phyloP scores from a whole-genome alignment of 2,888 invertebrate species.

The Melikaiella ostensackeni region DNA sequence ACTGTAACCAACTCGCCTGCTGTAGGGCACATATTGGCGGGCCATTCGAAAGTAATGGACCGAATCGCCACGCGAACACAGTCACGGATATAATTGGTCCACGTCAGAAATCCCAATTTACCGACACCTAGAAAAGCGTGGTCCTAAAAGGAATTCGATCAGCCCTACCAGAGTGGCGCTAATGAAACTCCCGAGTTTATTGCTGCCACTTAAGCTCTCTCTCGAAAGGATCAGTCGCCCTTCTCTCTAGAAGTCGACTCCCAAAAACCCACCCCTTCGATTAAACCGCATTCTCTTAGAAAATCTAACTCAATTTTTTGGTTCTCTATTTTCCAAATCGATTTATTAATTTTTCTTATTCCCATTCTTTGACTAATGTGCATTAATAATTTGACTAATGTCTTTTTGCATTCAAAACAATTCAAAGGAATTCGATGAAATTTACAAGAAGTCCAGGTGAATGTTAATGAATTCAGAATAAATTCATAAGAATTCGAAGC shows the following conservation, averaged over 20 bases:
- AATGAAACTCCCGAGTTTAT: constrained; percentile 38
- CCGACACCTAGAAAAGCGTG: constrained; percentile 23
- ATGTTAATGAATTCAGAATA: too few relatives aligned
- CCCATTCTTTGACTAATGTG: not conserved
- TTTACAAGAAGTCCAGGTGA: too few relatives aligned
- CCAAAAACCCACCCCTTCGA: not conserved
- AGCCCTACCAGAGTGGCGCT: constrained; percentile 5
- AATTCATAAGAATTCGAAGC: too few relatives aligned
- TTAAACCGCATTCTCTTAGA: not conserved
- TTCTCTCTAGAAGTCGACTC: not conserved
- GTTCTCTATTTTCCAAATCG: not conserved
- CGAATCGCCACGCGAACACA: constrained; percentile 40
- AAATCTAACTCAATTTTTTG: not conserved
- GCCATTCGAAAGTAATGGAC: constrained; percentile 43
- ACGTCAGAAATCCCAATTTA: constrained; percentile 41
- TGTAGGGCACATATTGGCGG: constrained; percentile 16
- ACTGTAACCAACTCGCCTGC: not conserved
- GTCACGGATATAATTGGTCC: constrained; percentile 42
- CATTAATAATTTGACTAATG: too few relatives aligned
- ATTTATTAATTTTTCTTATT: not conserved
- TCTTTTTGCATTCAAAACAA: too few relatives aligned
- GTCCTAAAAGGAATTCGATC: constrained; percentile 33
- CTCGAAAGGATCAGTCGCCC: not conserved
- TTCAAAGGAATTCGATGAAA: too few relatives aligned
- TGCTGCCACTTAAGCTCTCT: constrained; percentile 5